Percentiles rank a stretch among this genome's conserved stretches.
These are phyloP conservation scores for Tetranychus piercei DNA, from an alignment of 2,888 invertebrate species.

Conservation along the genomic window DNA sequence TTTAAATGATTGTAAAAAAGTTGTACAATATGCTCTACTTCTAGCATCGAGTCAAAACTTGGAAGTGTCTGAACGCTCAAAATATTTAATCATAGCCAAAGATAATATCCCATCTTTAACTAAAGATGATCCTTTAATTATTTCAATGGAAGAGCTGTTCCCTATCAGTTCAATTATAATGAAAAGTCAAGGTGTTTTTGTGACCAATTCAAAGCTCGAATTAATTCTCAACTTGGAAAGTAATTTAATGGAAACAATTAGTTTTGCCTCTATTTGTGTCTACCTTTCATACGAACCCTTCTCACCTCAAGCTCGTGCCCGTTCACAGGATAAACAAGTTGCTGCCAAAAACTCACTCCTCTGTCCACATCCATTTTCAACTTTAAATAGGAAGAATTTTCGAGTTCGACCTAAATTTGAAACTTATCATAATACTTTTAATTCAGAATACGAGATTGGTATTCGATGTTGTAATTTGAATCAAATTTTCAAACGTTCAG, in stretches of 20 bases:
- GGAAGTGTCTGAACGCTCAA: conserved; percentile 53
- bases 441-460: not conserved
- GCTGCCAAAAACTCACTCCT: not conserved
- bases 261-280: conserved; percentile 5
- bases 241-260: conserved; percentile 22
- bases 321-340: conserved; percentile 19
- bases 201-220: conserved; percentile 20
- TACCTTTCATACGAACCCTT: conserved; percentile 5
- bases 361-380: not conserved
- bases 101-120: not conserved
- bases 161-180: conserved; percentile 20
- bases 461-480: conserved; percentile 43
- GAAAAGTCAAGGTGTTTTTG: conserved; percentile 18
- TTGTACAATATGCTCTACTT: conserved; percentile 55
- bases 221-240: conserved; percentile 21
- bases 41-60: conserved; percentile 50
- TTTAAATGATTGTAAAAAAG: conserved; percentile 56
- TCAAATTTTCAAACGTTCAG: conserved; percentile 33
- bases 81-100: conserved; percentile 18
- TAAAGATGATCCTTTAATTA: conserved; percentile 10
- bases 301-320: conserved; percentile 16
- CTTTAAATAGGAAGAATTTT: not conserved
- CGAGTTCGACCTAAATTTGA: conserved; percentile 1
- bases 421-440: not conserved
- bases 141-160: conserved; percentile 23